Base-by-base conservation (phyloP, 2,113 vertebrate genomes). In the Triplophysa dalaica region DNA sequence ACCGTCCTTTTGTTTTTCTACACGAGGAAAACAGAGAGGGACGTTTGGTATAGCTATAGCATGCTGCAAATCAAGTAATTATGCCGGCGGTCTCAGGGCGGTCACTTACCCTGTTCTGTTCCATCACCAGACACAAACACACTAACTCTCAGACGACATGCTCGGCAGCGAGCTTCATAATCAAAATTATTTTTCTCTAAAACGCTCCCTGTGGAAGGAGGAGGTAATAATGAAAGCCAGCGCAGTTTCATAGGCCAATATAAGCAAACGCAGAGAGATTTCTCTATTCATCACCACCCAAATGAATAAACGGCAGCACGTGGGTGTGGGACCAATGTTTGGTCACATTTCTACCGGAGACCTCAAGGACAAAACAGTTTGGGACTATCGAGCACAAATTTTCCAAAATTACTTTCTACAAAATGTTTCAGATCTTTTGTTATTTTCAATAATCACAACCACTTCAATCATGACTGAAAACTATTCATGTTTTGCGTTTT, bases 141-240 rank as follows among this genome's bases (percentile, higher is more conserved):
- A 63, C 29, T 9, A 65, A 66, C 56, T 70, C 77, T 60, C 38
- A 81, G 74, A 60, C 73, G 70, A 66, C 61, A 50, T 33, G 50
- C 78, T 38, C 64, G 61, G 68, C n/a, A 52, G 66, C n/a, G 50
- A 74, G 78, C 68, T 69, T 76, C 65, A 74, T 69, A 70, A 83
- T 69, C 82, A 65, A 83, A 84, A 84, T 73, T 50, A 84, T 81
- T 81, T 77, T 70, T 48, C 62, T 45, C 62, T 24, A 58, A 78
- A 80, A 41, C 10, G 54, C 82, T 84, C 82, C 79, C 75, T 2
- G 33, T 67, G 74, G 78, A 67, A 41, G 24, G 41, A 29, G 74
- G 73, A 72, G 61, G 67, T 70, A 81, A 70, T 76, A 72, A 84
- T 67, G 64, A 84, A 83, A 81, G n/a, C 43, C 60, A 81, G 68